Conservation (phyloP, 2,113 vertebrate genomes). For the Psettodes erumei region DNA sequence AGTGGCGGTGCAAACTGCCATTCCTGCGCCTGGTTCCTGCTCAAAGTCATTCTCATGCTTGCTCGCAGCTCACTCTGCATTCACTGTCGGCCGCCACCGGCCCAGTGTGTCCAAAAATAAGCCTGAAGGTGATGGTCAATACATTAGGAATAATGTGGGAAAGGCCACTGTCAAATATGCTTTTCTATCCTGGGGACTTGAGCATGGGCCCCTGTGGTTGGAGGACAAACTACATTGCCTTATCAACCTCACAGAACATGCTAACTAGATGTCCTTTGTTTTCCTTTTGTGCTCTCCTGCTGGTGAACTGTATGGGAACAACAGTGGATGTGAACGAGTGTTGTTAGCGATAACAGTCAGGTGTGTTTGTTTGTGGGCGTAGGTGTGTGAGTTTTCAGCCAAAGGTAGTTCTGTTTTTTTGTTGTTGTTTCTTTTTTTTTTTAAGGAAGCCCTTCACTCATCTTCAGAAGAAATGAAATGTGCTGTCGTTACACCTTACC, state of each 20-base stretch:
- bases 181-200: neutral
- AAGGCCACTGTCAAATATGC: neutral
- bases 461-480: conserved; percentile 30
- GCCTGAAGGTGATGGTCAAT: neutral
- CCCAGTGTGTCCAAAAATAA: neutral
- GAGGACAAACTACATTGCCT: conserved; percentile 14
- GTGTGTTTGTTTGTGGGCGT: conserved; percentile 32
- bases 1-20: conserved; percentile 34
- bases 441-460: neutral
- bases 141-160: neutral
- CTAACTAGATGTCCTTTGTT: conserved; percentile 10
- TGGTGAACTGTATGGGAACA: conserved; percentile 42
- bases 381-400: conserved; percentile 3
- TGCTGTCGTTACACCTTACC: conserved; percentile 22
- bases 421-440: too few relatives aligned
- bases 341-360: conserved; percentile 56
- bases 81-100: neutral
- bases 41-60: conserved; percentile 9
- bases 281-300: conserved; percentile 15
- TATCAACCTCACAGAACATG: conserved; percentile 8
- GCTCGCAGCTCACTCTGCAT: neutral
- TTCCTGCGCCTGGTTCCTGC: conserved; percentile 24
- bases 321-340: conserved; percentile 35
- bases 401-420: conserved; percentile 15
- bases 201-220: neutral